A percentile compares a stretch with the other conserved stretches of the same genome.
phyloP scores from a whole-genome alignment of 2,113 vertebrate genomes.

The Ifrita kowaldi region DNA sequence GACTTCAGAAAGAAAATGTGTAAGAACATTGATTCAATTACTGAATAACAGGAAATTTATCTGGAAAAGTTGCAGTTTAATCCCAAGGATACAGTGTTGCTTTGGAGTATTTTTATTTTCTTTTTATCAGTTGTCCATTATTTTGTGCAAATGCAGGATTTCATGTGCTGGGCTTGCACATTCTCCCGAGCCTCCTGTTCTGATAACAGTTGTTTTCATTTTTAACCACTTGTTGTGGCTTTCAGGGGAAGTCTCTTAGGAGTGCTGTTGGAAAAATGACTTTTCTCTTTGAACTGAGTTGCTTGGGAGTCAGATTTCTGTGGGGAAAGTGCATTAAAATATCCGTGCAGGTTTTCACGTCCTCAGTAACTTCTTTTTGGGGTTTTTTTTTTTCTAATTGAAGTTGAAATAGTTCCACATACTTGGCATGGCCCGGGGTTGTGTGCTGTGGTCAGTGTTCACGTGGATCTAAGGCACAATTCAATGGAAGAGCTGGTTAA shows the following conservation, averaged over 20 bases:
- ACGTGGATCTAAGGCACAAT: rapidly evolving
- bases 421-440: background rate
- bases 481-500: background rate
- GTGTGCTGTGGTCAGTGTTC: background rate
- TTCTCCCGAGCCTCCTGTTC: background rate
- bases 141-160: background rate
- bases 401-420: background rate
- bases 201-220: background rate
- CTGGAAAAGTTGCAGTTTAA: background rate
- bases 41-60: background rate
- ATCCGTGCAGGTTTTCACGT: background rate
- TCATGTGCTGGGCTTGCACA: background rate
- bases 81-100: background rate
- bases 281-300: background rate
- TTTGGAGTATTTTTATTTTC: background rate
- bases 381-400: background rate
- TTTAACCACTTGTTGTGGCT: background rate
- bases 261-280: background rate
- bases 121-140: background rate
- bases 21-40: background rate
- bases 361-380: background rate
- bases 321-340: background rate
- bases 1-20: background rate
- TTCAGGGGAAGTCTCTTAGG: background rate
- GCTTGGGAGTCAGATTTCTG: background rate